Conservation (phyloP, 2,888 invertebrate species). For the Drosophila aldrichi region DNA sequence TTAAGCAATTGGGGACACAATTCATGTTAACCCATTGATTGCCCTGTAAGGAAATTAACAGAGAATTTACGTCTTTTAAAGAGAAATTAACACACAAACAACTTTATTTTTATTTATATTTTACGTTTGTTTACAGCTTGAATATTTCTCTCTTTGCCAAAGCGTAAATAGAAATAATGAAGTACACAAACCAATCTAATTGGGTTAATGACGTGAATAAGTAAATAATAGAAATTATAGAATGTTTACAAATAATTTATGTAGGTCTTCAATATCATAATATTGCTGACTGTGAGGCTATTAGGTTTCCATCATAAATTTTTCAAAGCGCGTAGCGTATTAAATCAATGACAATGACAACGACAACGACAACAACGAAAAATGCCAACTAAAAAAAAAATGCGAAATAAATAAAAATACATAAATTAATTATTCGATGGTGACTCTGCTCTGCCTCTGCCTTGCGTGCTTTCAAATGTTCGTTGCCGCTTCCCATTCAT, state of each 20-base stretch:
- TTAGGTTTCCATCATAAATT: not conserved
- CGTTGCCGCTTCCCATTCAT: conserved; percentile 53
- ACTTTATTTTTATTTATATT: not conserved
- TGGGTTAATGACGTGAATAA: conserved; percentile 13
- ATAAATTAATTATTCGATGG: conserved; percentile 37
- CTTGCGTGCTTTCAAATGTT: conserved; percentile 38
- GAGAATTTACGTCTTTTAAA: conserved; percentile 18
- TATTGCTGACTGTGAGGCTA: not conserved
- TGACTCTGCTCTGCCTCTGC: conserved; percentile 25
- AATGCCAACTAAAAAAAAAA: conserved; percentile 14
- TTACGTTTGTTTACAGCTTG: not conserved
- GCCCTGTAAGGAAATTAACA: conserved; percentile 34
- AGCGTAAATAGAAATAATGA: conserved; percentile 4
- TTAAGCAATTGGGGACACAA: conserved; percentile 41
- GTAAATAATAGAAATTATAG: not conserved
- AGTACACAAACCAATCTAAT: not conserved
- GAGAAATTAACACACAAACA: conserved; percentile 37
- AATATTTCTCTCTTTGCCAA: not conserved
- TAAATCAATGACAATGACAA: conserved; percentile 31
- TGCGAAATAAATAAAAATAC: conserved; percentile 19
- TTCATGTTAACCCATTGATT: conserved; percentile 38
- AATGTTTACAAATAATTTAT: not conserved
- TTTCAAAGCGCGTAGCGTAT: conserved; percentile 5
- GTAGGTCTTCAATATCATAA: not conserved
- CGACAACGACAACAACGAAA: conserved; percentile 14